Evolutionary conservation across 2,888 invertebrate species (phyloP), one percentile per base, ranked within the genome.

Genomic region (Formica aserva): DNA sequence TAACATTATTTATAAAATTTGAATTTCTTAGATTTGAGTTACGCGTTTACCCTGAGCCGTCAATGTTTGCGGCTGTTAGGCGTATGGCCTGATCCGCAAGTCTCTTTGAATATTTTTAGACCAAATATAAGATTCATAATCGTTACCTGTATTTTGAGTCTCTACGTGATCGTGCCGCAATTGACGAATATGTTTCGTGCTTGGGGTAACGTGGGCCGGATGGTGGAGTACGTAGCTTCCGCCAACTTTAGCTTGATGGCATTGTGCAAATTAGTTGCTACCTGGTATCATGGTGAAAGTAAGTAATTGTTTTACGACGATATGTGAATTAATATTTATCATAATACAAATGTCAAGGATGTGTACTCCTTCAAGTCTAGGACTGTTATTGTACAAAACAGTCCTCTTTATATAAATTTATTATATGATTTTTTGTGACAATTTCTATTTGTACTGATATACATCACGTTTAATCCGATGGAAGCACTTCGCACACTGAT

Each of bases 41-140:
- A 82, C 35, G 88, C 86, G 0, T 75, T 88, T 22, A 84, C 85
- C 8, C 81, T 87, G 82, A 88, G 85, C 63, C 88, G 89, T 9
- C 65, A 67, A 18, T 67, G 84, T 52, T 52, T 92, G 15, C 45
- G 85, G 13, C 22, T 90, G 3, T 74, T 90, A 8, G 91, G 92
- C 32, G 75, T 89, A 32, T 92, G 91, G 90, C 91, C 91, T 29
- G 87, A 90, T 45, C 69, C 81, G 6, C 45, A 83, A 41, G 18
- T n/a, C 9, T 9, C 38, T 26, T n/a, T 62, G 1, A 48, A 18
- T 41, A 9, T 22, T 74, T 69, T 66, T 63, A 72, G 62, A 5
- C 71, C 76, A 32, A 62, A 75, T 26, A 76, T 86, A 52, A 72
- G 71, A 41, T 86, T 66, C 32, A 26, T 82, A 6, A 29, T 82